A percentile compares a stretch with the other conserved stretches of the same genome.
phyloP scores from a whole-genome alignment of 2,888 invertebrate genomes.

The Agrotis puta region DNA sequence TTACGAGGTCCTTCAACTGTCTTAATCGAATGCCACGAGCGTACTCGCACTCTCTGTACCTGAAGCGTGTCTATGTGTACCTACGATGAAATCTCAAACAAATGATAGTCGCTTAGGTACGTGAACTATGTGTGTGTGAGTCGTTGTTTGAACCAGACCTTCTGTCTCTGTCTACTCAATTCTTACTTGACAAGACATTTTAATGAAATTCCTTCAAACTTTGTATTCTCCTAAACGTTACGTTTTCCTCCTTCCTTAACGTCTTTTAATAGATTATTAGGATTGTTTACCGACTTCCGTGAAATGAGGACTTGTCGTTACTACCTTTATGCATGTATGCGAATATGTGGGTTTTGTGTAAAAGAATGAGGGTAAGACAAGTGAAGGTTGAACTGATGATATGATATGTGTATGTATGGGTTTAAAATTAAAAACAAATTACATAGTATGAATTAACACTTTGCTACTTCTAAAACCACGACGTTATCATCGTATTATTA shows the following conservation, averaged over 20 bases:
- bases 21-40: too few species aligned
- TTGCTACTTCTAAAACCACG: too few species aligned
- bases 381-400: slow-evolving; percentile 7
- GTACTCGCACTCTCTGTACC: too few species aligned
- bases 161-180: background rate
- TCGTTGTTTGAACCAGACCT: background rate
- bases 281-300: slow-evolving; percentile 55
- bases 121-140: background rate
- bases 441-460: too few species aligned
- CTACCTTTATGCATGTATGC: background rate
- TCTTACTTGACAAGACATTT: slow-evolving; percentile 17
- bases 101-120: background rate
- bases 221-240: slow-evolving; percentile 23
- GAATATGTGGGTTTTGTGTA: background rate
- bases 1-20: too few species aligned
- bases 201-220: slow-evolving; percentile 56
- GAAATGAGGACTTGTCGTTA: slow-evolving; percentile 25
- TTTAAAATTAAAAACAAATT: too few species aligned
- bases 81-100: background rate
- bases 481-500: too few species aligned
- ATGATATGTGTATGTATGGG: background rate
- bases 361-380: background rate
- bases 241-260: slow-evolving; percentile 33
- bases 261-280: slow-evolving; percentile 55
- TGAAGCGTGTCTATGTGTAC: too few species aligned